Evolutionary conservation across 1,140 invertebrate genomes (phyloP), one percentile per base, ranked within the genome.

Genomic region (Akabosia matsudoensis): DNA sequence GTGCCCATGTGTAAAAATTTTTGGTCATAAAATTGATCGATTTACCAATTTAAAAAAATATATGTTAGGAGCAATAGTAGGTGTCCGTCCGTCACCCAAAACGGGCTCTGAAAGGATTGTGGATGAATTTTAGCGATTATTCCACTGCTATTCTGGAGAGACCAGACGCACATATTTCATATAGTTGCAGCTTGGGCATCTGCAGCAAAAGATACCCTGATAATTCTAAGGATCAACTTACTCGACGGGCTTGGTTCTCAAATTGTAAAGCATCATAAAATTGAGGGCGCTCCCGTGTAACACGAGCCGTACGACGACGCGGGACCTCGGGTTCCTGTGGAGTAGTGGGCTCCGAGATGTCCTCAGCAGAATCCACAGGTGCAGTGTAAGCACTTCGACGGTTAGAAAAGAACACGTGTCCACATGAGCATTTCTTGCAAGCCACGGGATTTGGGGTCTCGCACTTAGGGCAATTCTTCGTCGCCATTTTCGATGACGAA

Each of bases 211-310:
- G 7, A 45, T n/a, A n/a, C n/a, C n/a, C n/a, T n/a, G n/a, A n/a
- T n/a, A n/a, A n/a, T n/a, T n/a, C n/a, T n/a, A n/a, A n/a, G n/a
- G 37, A 22, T 61, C 24, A 10, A 77, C 77, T 79, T 78, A 87
- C 86, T 82, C 88, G 90, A 82, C 89, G 88, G 28, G 88, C 87
- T 82, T 91, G 89, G 83, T 90, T 90, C 78, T 91, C 90, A 87
- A 90, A 89, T 86, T 92, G 91, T 80, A 92, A 87, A 14, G 91
- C 89, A 87, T 94, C 92, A 80, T 93, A 93, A 85, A 92, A 93
- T 87, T 93, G 91, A 33, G 91, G 91, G 82, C 92, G 92, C 74
- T 91, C 90, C 73, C 92, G 84, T 81, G 92, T 89, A 18, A 93
- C 90, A 74, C 92, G 85, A 80, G 91, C 91, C 0, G 92, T 93